A percentile compares a stretch with the other conserved stretches of the same genome.
These are phyloP conservation scores for Tachina lurida DNA, from an alignment of 2,888 invertebrate genomes.

Conservation along the genomic window DNA sequence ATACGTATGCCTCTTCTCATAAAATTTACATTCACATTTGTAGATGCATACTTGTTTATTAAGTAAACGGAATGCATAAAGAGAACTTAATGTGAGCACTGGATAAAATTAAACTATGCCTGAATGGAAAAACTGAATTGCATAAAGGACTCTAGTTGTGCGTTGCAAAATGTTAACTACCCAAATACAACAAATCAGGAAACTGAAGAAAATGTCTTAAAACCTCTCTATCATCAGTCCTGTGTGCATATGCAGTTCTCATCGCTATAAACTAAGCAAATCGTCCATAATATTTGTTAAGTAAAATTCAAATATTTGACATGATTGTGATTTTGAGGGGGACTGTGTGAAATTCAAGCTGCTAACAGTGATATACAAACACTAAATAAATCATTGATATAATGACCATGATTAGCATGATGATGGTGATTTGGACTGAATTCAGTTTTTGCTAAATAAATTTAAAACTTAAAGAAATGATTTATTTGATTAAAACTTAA, in stretches of 20 bases:
- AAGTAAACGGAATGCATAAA: slow-evolving; percentile 11
- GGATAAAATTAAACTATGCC: slow-evolving; percentile 31
- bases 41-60: slow-evolving; percentile 19
- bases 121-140: slow-evolving; percentile 29
- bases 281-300: slow-evolving; percentile 33
- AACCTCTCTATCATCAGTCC: slow-evolving; percentile 1
- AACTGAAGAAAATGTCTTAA: slow-evolving; percentile 32
- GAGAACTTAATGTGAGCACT: neutral
- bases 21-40: slow-evolving; percentile 11
- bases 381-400: slow-evolving; percentile 52
- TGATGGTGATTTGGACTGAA: slow-evolving; percentile 1
- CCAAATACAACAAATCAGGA: neutral
- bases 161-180: slow-evolving; percentile 10
- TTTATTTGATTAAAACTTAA: slow-evolving; percentile 18
- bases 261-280: slow-evolving; percentile 30
- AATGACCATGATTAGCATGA: slow-evolving; percentile 23
- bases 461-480: neutral
- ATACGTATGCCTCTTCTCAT: neutral
- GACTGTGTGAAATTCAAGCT: slow-evolving; percentile 27
- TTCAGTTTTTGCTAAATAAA: neutral
- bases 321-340: slow-evolving; percentile 21
- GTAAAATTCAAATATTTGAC: slow-evolving; percentile 44
- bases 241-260: neutral
- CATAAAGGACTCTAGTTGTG: slow-evolving; percentile 30
- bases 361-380: slow-evolving; percentile 43